Evolutionary conservation across 1,140 invertebrate genomes (phyloP).

Genomic region (Cataglyphis hispanica): DNA sequence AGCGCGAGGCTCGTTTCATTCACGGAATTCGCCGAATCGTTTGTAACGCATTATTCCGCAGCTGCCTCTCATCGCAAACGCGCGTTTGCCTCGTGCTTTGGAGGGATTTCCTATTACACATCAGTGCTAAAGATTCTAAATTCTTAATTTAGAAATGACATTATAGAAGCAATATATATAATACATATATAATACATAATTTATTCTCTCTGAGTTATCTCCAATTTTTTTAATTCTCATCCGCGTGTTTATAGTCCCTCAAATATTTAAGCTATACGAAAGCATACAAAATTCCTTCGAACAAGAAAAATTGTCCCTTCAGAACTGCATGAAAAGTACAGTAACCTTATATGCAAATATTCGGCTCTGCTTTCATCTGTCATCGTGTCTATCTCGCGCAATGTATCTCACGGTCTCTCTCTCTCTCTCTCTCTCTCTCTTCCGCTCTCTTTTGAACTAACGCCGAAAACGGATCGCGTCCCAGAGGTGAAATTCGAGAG

Average conservation of each 20-base stretch:
- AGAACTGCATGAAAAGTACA: not conserved
- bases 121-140: not conserved
- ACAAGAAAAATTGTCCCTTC: not conserved
- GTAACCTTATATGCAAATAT: constrained; percentile 19
- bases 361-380: not conserved
- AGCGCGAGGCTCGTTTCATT: constrained; percentile 39
- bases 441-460: constrained; percentile 3
- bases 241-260: not conserved
- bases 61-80: not conserved
- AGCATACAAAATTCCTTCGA: too few species aligned
- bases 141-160: not conserved
- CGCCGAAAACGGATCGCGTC: constrained; percentile 51
- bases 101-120: not conserved
- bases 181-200: not conserved
- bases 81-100: constrained; percentile 18
- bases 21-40: constrained; percentile 44
- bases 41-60: constrained; percentile 61
- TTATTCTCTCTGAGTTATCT: not conserved
- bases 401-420: not conserved
- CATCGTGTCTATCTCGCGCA: constrained; percentile 1
- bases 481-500: constrained; percentile 57
- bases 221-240: not conserved
- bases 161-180: not conserved
- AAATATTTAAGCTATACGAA: not conserved
- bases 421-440: too few species aligned